Base-by-base conservation (phyloP, 2,888 invertebrate species). In the Chydorus sphaericus region DNA sequence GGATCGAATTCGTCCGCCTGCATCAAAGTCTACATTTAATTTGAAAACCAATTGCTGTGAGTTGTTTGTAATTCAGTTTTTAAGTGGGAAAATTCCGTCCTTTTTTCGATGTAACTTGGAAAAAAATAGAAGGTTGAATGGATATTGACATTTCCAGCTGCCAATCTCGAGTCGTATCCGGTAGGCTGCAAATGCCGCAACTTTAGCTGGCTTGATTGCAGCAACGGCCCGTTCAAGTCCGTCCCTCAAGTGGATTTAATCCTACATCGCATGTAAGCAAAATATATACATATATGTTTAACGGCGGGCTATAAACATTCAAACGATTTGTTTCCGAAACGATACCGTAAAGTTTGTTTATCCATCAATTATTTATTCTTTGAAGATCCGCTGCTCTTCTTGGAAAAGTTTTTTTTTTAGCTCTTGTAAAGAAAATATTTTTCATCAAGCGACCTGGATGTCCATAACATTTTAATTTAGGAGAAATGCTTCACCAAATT, bases 181-280 rank as follows among this genome's bases (percentile, higher is more conserved):
- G 4, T 14, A n/a, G 36, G 36, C 4, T 52, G 52, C 23, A 37
- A 7, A n/a, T 52, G 52, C 26, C 16, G 26, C 23, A 36, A 52
- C 20, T 33, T n/a, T 20, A 52, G 23, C 10, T 52, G 52, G 52
- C 52, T 52, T 1, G 18, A 20, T n/a, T 52, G 52, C 52, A 30
- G 16, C 14, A 23, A 26, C n/a, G 23, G 33, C 14, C 20, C 11
- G 10, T 36, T 37, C 11, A 37, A 8, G 4, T n/a, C 33, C n/a
- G 36, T 52, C 14, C 52, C 52, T 37, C 3, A 36, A 52, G 36
- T 52, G 16, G 31, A 18, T 18, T 16, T 37, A 10, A 16, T 23
- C 18, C 33, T 52, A 2, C 36, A 33, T 2, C 31, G 36, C 20
- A 20, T 52, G 52, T 52, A 52, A 7, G 26, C 2, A 20, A 31